Percentiles rank a stretch among this genome's conserved stretches.
Evolutionary conservation across 1,140 invertebrate species (phyloP).

Genomic region (Oscheius sp.): DNA sequence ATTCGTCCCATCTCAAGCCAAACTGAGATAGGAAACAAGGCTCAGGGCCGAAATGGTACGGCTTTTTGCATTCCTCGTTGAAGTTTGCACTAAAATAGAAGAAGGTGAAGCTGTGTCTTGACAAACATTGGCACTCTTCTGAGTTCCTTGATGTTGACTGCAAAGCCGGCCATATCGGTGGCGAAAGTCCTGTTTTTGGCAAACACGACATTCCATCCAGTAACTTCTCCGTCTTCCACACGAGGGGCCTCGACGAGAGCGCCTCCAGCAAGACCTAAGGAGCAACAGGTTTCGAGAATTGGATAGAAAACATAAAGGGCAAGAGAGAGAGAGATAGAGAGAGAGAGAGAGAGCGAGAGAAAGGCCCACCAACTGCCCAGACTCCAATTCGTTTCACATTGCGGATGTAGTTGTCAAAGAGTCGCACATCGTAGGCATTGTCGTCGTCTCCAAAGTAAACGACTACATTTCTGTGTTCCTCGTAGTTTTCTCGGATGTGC

Average conservation of each 20-base stretch:
- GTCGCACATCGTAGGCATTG: slow-evolving; percentile 55
- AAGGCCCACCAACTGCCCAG: slow-evolving; percentile 44
- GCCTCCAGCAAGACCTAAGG: slow-evolving; percentile 35
- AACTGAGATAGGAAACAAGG: slow-evolving; percentile 21
- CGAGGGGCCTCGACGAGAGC: slow-evolving; percentile 35
- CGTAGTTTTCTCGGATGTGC: slow-evolving; percentile 75
- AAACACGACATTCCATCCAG: slow-evolving; percentile 33
- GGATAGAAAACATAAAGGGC: no score
- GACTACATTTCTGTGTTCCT: slow-evolving; percentile 47
- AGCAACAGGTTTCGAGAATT: slow-evolving; percentile 9
- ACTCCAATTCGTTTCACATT: slow-evolving; percentile 37
- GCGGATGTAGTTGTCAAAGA: slow-evolving; percentile 68
- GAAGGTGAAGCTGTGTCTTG: not conserved
- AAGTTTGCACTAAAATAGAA: not conserved
- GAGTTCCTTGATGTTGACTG: slow-evolving; percentile 35
- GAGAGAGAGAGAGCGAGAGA: no score
- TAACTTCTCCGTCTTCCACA: slow-evolving; percentile 33
- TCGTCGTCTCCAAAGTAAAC: slow-evolving; percentile 59
- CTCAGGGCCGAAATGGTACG: slow-evolving; percentile 4
- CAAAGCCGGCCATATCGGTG: slow-evolving; percentile 41
- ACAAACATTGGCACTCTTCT: slow-evolving; percentile 58
- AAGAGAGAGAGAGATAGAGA: no score
- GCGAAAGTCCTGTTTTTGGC: slow-evolving; percentile 19
- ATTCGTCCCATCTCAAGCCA: slow-evolving; percentile 13
- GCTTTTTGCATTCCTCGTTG: not conserved